Percentiles rank a stretch among this genome's conserved stretches.
These are phyloP conservation scores for Patella depressa DNA, from an alignment of 2,888 invertebrate species.

Conservation along the genomic window DNA sequence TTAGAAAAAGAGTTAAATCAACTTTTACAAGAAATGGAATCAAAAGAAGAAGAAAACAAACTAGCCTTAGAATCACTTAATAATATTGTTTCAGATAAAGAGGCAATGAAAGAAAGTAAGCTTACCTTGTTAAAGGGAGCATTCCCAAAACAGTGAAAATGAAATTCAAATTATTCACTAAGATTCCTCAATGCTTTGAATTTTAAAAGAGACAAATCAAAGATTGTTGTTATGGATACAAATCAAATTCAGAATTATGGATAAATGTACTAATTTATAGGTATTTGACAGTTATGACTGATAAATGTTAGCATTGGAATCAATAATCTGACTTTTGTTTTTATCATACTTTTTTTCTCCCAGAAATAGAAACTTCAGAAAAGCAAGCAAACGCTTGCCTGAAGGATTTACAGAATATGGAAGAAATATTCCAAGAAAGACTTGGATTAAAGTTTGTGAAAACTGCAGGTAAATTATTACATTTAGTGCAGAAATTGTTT, in stretches of 20 bases:
- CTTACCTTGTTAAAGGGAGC: neutral
- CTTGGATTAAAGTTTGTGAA: slow-evolving; percentile 53
- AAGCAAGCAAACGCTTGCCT: slow-evolving; percentile 38
- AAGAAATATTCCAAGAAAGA: slow-evolving; percentile 40
- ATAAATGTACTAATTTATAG: too few relatives aligned
- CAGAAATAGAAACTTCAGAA: slow-evolving; percentile 40
- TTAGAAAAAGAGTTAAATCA: slow-evolving; percentile 3
- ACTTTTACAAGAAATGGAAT: slow-evolving; percentile 1
- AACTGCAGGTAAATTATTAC: slow-evolving; percentile 44
- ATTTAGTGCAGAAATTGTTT: too few relatives aligned
- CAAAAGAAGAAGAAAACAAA: neutral
- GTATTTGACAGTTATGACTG: too few relatives aligned
- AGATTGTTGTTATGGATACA: too few relatives aligned
- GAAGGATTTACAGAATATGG: slow-evolving; percentile 47
- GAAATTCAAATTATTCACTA: too few relatives aligned
- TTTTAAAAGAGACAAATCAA: too few relatives aligned
- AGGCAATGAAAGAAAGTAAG: neutral
- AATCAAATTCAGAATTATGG: too few relatives aligned
- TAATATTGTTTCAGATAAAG: neutral
- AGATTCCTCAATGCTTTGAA: too few relatives aligned
- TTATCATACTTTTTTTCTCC: neutral
- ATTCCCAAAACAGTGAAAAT: neutral
- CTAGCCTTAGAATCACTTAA: neutral
- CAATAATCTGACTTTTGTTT: too few relatives aligned
- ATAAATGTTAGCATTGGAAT: too few relatives aligned